phyloP scores from a whole-genome alignment of 2,113 vertebrate genomes.

The Manacus vitellinus region DNA sequence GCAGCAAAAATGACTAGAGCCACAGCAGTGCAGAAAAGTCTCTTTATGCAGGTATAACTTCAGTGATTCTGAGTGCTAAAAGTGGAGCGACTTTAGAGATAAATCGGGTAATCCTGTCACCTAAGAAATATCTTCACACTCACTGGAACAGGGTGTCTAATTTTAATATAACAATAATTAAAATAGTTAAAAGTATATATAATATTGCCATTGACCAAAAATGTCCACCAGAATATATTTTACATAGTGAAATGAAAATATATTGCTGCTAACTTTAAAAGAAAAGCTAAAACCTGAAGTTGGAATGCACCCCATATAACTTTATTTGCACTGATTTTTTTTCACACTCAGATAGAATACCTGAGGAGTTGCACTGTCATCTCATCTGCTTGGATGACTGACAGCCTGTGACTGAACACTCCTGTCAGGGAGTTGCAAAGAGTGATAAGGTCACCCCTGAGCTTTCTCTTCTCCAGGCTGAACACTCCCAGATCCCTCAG shows the following conservation, averaged over 20 bases:
- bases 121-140: neutral
- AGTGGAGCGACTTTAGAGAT: neutral
- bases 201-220: neutral
- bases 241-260: neutral
- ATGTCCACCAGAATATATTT: neutral
- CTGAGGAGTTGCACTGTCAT: neutral
- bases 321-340: conserved; percentile 38
- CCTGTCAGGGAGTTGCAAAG: neutral
- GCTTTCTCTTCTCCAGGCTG: neutral
- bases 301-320: neutral
- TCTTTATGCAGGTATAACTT: neutral
- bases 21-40: neutral
- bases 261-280: neutral
- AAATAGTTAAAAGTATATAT: neutral
- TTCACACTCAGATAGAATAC: neutral
- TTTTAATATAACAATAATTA: neutral
- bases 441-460: neutral
- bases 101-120: neutral
- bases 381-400: neutral
- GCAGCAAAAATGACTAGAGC: neutral
- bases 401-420: neutral
- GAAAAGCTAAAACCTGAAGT: neutral
- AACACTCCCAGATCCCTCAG: neutral
- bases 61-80: neutral
- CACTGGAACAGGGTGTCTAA: neutral